phyloP scores from a whole-genome alignment of 2,797 vertebrate genomes.

The Peromyscus attwateri region DNA sequence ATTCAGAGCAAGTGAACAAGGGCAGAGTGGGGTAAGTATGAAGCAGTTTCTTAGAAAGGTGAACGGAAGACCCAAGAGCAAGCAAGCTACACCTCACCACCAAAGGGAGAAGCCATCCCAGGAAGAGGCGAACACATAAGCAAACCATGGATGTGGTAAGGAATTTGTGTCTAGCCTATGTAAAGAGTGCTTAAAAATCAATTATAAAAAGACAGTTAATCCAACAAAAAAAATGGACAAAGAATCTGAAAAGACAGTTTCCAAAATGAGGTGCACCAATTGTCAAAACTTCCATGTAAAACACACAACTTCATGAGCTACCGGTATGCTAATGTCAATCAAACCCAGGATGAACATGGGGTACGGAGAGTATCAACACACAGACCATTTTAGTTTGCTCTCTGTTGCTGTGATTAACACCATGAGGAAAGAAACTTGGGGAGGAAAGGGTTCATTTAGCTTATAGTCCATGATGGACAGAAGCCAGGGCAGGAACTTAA shows the following conservation, averaged over 20 bases:
- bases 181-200: constrained; percentile 9
- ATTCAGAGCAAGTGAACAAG: not conserved
- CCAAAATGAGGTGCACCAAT: not conserved
- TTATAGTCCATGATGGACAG: not conserved
- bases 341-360: not conserved
- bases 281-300: not conserved
- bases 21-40: accelerated
- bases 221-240: not conserved
- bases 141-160: not conserved
- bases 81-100: not conserved
- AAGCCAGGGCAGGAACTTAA: not conserved
- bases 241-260: not conserved
- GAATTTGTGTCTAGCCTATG: not conserved
- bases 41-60: not conserved
- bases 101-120: not conserved
- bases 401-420: not conserved
- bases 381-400: not conserved
- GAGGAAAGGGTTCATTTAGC: not conserved
- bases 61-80: not conserved
- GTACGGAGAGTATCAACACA: not conserved
- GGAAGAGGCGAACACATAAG: not conserved
- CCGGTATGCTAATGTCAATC: not conserved
- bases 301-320: not conserved
- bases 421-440: not conserved
- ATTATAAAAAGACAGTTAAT: not conserved